Evolutionary conservation across 2,888 invertebrate species (phyloP).

Genomic region (Ecliptopera silaceata): DNA sequence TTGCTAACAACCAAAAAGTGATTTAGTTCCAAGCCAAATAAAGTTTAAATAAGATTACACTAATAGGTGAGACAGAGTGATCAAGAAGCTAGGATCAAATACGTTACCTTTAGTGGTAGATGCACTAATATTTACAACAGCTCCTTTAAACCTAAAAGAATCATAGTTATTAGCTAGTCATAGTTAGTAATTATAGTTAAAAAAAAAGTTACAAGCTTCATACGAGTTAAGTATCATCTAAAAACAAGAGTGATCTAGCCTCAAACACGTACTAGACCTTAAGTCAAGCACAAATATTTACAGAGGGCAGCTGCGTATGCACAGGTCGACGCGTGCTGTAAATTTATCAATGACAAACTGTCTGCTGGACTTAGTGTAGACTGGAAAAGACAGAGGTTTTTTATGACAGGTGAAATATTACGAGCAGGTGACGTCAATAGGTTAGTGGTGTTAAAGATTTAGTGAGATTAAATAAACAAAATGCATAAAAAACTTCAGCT

Average conservation of each 20-base stretch:
- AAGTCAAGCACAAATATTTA: constrained; percentile 68
- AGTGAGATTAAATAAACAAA: background rate
- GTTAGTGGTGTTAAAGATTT: background rate
- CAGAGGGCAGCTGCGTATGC: constrained; percentile 58
- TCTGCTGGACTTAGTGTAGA: constrained; percentile 30
- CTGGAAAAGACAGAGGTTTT: constrained; percentile 17
- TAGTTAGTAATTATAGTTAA: no score
- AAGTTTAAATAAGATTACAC: no score
- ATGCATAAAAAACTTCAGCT: no score
- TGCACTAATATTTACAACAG: no score
- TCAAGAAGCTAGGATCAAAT: no score
- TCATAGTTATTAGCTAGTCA: no score
- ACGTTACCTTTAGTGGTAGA: no score
- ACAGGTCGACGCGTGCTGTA: constrained; percentile 44
- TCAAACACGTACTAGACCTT: background rate
- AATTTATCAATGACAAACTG: constrained; percentile 64
- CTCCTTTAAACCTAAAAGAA: no score
- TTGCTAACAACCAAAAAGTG: no score
- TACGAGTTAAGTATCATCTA: no score
- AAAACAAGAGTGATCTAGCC: background rate
- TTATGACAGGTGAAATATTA: constrained; percentile 15
- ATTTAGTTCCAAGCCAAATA: background rate
- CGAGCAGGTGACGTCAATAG: constrained; percentile 8
- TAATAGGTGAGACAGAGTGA: no score
- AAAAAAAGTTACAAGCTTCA: no score